Conservation (phyloP, 2,888 invertebrate species). For the Microdon myrmicae region DNA sequence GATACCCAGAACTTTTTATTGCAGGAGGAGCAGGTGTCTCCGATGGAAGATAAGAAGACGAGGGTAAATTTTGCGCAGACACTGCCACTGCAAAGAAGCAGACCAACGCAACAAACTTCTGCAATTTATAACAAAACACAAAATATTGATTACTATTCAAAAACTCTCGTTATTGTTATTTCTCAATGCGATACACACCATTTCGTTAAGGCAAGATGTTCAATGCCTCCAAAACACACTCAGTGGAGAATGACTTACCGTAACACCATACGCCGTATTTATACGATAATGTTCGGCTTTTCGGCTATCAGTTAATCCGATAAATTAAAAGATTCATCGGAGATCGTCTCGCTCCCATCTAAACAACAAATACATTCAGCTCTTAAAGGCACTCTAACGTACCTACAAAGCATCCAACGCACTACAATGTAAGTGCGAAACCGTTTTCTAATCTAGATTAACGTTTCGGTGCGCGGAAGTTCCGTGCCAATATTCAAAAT, state of each 20-base stretch:
- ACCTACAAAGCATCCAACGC: slow-evolving; percentile 9
- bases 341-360: neutral
- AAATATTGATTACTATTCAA: slow-evolving; percentile 10
- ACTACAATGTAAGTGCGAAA: slow-evolving; percentile 7
- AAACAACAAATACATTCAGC: neutral
- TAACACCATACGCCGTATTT: slow-evolving; percentile 22
- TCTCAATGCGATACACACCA: slow-evolving; percentile 18
- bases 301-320: slow-evolving; percentile 10
- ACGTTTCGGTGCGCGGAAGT: slow-evolving; percentile 31
- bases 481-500: slow-evolving; percentile 32
- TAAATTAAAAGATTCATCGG: slow-evolving; percentile 14
- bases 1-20: neutral
- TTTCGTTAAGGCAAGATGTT: slow-evolving; percentile 38
- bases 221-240: slow-evolving; percentile 35
- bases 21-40: slow-evolving; percentile 1
- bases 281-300: slow-evolving; percentile 19
- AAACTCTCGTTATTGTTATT: slow-evolving; percentile 4
- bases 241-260: slow-evolving; percentile 38
- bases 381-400: slow-evolving; percentile 1
- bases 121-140: too few species aligned
- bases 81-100: slow-evolving; percentile 30
- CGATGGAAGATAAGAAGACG: slow-evolving; percentile 31
- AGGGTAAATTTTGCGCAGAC: slow-evolving; percentile 25
- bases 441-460: slow-evolving; percentile 12
- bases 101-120: slow-evolving; percentile 28